Conservation (phyloP, 2,113 vertebrate genomes). For the Neotoma lepida region DNA sequence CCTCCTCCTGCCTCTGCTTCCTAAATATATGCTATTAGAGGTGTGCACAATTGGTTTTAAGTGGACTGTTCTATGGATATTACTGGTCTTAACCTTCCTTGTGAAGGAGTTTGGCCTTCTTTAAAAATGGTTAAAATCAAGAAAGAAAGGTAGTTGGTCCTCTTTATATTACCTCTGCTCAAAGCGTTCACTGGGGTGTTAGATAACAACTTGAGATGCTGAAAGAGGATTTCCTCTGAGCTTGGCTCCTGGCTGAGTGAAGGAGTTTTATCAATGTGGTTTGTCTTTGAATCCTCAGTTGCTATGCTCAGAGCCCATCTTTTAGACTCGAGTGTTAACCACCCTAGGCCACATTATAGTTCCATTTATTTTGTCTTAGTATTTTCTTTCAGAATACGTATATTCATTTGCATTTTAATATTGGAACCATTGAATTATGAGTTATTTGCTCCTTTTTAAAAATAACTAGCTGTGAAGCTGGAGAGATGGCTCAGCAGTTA, state of each 20-base stretch:
- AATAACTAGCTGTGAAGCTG: too few species aligned
- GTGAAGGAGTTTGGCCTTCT: slow-evolving; percentile 11
- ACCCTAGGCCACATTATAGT: neutral
- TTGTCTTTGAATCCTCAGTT: neutral
- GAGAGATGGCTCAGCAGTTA: too few species aligned
- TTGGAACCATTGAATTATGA: slow-evolving; percentile 23
- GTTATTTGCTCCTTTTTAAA: neutral
- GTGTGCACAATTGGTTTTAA: neutral
- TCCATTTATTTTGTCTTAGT: slow-evolving; percentile 22
- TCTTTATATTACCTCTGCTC: too few species aligned
- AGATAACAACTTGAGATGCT: neutral
- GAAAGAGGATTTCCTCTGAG: neutral
- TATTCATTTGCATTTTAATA: neutral
- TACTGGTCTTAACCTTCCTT: neutral
- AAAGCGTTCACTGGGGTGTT: neutral
- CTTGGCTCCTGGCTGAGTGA: neutral
- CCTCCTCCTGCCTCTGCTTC: too few species aligned
- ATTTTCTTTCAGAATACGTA: neutral
- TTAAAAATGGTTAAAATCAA: neutral
- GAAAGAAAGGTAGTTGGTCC: neutral
- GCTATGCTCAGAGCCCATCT: neutral
- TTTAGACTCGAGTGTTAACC: neutral
- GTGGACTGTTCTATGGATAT: neutral
- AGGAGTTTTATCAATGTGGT: neutral
- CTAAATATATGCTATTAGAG: neutral